These are phyloP conservation scores for Protobothrops flavoviridis DNA, from an alignment of 2,113 vertebrate species.

Conservation along the genomic window DNA sequence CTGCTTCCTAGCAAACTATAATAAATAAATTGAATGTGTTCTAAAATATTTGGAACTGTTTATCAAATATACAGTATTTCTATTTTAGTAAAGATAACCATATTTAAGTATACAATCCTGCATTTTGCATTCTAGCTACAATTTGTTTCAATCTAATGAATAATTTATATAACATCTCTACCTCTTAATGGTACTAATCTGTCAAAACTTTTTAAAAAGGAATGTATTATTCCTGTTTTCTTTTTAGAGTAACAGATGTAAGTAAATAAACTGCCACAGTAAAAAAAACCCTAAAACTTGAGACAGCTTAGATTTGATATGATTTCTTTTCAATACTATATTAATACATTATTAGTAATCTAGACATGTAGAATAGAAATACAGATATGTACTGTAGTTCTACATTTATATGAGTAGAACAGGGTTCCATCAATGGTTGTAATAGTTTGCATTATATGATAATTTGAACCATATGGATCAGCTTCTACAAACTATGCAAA, in stretches of 20 bases:
- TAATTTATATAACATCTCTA: neutral
- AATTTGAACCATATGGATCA: constrained; percentile 16
- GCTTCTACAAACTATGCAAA: neutral
- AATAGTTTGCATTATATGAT: neutral
- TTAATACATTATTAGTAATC: neutral
- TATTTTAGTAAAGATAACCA: neutral
- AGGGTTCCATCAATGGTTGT: neutral
- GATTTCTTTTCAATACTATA: neutral
- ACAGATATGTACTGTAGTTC: neutral
- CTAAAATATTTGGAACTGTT: neutral
- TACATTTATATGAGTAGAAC: neutral
- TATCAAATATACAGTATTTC: neutral
- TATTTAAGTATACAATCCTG: neutral
- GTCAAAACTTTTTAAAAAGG: neutral
- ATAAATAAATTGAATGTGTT: neutral
- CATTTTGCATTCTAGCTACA: neutral
- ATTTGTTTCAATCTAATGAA: neutral
- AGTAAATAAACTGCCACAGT: neutral
- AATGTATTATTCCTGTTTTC: neutral
- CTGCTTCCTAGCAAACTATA: neutral
- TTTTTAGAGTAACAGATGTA: neutral
- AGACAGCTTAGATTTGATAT: neutral
- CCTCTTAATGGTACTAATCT: neutral
- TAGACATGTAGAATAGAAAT: neutral
- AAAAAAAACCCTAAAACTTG: neutral